Percentiles rank a stretch among this genome's conserved stretches.
phyloP scores from a whole-genome alignment of 2,113 vertebrate species.

The Theristicus caerulescens region DNA sequence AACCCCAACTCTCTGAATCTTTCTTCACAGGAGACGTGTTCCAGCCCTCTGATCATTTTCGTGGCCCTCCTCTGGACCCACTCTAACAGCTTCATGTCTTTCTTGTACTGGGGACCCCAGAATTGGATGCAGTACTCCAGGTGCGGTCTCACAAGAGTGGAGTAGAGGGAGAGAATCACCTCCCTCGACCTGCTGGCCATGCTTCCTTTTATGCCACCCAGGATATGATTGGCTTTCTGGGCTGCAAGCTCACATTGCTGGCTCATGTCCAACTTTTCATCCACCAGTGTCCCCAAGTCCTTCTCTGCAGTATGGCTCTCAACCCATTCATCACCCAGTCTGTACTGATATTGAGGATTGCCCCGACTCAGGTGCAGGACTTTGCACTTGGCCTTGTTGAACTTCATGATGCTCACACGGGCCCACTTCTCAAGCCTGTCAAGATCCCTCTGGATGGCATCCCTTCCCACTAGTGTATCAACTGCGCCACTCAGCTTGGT shows the following conservation, averaged over 20 bases:
- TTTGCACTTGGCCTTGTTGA: background rate
- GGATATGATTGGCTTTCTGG: background rate
- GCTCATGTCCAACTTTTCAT: background rate
- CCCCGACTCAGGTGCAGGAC: background rate
- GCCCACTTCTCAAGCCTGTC: background rate
- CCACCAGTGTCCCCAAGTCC: background rate
- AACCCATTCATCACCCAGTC: background rate
- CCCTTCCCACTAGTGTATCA: background rate
- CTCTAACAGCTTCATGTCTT: background rate
- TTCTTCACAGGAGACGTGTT: background rate
- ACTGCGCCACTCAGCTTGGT: background rate
- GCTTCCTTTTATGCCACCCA: background rate
- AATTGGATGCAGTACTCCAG: background rate
- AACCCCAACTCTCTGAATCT: background rate
- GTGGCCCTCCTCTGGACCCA: background rate
- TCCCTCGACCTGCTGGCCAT: fast-evolving
- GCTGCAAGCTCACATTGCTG: background rate
- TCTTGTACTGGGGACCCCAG: background rate
- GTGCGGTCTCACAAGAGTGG: background rate
- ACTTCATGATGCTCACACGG: background rate
- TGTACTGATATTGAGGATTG: background rate
- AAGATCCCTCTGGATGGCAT: background rate
- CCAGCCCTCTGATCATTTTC: background rate
- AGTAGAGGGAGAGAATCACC: background rate
- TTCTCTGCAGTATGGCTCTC: background rate